Conservation (phyloP, 2,113 vertebrate species). For the Eleginops maclovinus region DNA sequence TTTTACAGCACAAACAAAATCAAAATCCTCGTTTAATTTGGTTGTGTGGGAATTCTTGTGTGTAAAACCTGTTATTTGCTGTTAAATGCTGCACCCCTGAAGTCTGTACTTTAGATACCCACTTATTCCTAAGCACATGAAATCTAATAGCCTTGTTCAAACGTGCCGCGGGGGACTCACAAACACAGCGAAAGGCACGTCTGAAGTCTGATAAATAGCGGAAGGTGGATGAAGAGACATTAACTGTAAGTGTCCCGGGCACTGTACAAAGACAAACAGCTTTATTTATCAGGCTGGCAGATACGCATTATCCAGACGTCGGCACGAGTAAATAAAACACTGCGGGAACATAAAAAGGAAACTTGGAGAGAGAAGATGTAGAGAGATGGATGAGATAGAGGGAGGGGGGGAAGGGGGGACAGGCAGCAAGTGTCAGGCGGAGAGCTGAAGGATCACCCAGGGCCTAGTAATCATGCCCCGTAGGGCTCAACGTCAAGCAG, state of each 20-base stretch:
- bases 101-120: slow-evolving; percentile 42
- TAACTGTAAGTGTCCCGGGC: slow-evolving; percentile 75
- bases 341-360: slow-evolving; percentile 50
- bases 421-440: slow-evolving; percentile 68
- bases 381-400: slow-evolving; percentile 56
- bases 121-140: slow-evolving; percentile 58
- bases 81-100: slow-evolving; percentile 19
- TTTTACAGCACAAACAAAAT: slow-evolving; percentile 17
- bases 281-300: slow-evolving; percentile 82
- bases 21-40: neutral
- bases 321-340: slow-evolving; percentile 83
- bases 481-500: slow-evolving; percentile 77
- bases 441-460: slow-evolving; percentile 81
- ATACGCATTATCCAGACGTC: slow-evolving; percentile 70
- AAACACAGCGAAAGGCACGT: slow-evolving; percentile 61
- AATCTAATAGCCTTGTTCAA: slow-evolving; percentile 70
- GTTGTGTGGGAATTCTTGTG: too few relatives aligned
- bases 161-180: slow-evolving; percentile 66
- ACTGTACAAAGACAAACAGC: slow-evolving; percentile 82
- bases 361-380: slow-evolving; percentile 38
- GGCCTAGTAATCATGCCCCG: slow-evolving; percentile 81
- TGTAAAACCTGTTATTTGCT: neutral
- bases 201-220: slow-evolving; percentile 82
- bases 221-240: slow-evolving; percentile 70
- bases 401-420: slow-evolving; percentile 32